phyloP scores from a whole-genome alignment of 2,797 vertebrate species.

The Pogonophryne albipinna region DNA sequence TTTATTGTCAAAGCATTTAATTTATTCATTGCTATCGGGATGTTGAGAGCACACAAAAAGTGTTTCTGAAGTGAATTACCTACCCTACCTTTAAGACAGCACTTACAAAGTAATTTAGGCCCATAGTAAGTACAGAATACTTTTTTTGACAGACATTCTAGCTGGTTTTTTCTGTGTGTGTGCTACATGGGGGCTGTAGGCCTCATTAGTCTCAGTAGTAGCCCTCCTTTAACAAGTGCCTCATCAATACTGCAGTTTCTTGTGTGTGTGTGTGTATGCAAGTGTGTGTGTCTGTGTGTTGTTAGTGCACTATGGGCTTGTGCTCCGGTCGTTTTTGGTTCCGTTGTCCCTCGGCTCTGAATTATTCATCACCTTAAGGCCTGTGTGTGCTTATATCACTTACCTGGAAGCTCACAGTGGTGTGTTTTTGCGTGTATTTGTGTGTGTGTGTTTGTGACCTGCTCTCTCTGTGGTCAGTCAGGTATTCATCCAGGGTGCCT shows the following conservation, averaged over 20 bases:
- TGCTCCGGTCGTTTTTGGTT: conserved; percentile 78
- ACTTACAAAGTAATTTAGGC: too few relatives aligned
- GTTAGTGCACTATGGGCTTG: conserved; percentile 12
- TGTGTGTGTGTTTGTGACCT: conserved; percentile 34
- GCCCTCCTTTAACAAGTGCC: conserved; percentile 64
- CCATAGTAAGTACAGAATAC: background rate
- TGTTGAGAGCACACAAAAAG: too few relatives aligned
- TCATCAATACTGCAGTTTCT: conserved; percentile 74
- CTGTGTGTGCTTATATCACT: conserved; percentile 81
- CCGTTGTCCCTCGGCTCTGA: conserved; percentile 81
- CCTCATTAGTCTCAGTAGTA: conserved; percentile 59
- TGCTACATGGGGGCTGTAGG: conserved; percentile 31
- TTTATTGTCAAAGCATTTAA: too few relatives aligned
- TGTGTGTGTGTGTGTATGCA: conserved; percentile 16
- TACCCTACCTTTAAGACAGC: too few relatives aligned
- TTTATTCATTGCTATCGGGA: too few relatives aligned
- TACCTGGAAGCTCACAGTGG: conserved; percentile 68
- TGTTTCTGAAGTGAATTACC: too few relatives aligned
- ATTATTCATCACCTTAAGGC: conserved; percentile 90
- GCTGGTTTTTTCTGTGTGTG: background rate
- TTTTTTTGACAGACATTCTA: background rate
- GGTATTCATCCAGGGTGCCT: conserved; percentile 52
- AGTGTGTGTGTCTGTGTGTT: conserved; percentile 14
- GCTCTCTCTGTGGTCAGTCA: conserved; percentile 56
- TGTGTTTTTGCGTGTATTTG: conserved; percentile 30